Conservation (phyloP, 2,113 vertebrate species). For the Ammodytes marinus region DNA sequence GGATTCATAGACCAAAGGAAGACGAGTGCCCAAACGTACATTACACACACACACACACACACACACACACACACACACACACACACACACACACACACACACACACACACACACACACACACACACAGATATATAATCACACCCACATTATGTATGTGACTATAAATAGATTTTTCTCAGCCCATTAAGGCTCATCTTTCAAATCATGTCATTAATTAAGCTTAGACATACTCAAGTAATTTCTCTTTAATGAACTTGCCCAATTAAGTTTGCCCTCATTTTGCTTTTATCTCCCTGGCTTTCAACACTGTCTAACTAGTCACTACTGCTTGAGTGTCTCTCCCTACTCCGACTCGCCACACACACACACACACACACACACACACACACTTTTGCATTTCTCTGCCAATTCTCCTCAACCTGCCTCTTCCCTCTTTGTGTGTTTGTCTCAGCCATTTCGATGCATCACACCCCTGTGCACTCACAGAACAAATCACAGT, state of each 20-base stretch:
- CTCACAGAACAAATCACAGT: conserved; percentile 24
- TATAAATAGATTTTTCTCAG: conserved; percentile 60
- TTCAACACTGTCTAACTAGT: conserved; percentile 21
- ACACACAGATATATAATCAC: too few relatives aligned
- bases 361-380: too few relatives aligned
- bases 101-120: too few relatives aligned
- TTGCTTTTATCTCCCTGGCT: conserved; percentile 51
- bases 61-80: background rate
- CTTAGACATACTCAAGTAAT: conserved; percentile 63
- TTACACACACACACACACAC: conserved; percentile 21
- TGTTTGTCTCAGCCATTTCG: conserved; percentile 12
- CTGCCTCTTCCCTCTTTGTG: conserved; percentile 12
- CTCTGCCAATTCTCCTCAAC: background rate
- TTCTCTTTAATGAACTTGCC: conserved; percentile 73
- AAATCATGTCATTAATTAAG: conserved; percentile 71
- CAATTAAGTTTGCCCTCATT: conserved; percentile 67
- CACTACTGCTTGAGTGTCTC: background rate
- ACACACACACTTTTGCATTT: conserved; percentile 16
- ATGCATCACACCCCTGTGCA: conserved; percentile 4
- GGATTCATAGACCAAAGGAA: conserved; percentile 38
- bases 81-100: too few relatives aligned
- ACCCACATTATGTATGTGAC: conserved; percentile 30
- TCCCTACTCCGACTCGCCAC: background rate
- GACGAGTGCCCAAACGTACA: conserved; percentile 25
- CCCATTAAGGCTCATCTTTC: conserved; percentile 70